Percentiles rank a stretch among this genome's conserved stretches.
Conservation (phyloP, 2,113 vertebrate species). For the Hymenochirus boettgeri region DNA sequence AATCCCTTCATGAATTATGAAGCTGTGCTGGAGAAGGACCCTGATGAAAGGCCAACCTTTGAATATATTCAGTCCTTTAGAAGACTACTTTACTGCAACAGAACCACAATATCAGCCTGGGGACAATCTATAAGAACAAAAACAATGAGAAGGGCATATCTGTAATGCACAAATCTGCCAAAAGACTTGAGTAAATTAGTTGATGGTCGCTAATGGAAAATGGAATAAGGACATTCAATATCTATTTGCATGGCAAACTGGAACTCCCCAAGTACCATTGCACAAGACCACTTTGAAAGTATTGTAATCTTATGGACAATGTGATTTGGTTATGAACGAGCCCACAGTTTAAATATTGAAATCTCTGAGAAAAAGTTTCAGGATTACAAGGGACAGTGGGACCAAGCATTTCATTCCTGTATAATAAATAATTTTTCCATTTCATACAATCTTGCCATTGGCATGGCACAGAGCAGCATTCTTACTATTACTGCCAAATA, state of each 20-base stretch:
- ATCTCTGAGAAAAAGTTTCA: slow-evolving; percentile 33
- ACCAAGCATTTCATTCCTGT: slow-evolving; percentile 66
- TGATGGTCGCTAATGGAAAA: slow-evolving; percentile 53
- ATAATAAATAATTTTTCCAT: slow-evolving; percentile 43
- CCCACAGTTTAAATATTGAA: slow-evolving; percentile 43
- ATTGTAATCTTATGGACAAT: slow-evolving; percentile 64
- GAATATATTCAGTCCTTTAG: slow-evolving; percentile 92
- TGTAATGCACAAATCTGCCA: slow-evolving; percentile 64
- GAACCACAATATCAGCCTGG: slow-evolving; percentile 96
- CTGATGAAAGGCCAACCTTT: slow-evolving; percentile 93
- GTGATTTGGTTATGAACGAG: slow-evolving; percentile 50
- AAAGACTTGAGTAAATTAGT: slow-evolving; percentile 57
- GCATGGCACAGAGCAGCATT: slow-evolving; percentile 2
- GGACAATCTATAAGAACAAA: slow-evolving; percentile 83
- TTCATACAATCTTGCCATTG: not conserved
- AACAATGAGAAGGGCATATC: slow-evolving; percentile 42
- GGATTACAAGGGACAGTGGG: slow-evolving; percentile 47
- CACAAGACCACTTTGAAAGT: slow-evolving; percentile 74
- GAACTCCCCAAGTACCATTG: slow-evolving; percentile 67
- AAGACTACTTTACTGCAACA: slow-evolving; percentile 96
- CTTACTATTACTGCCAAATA: not conserved
- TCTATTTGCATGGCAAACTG: slow-evolving; percentile 71
- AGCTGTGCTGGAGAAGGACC: slow-evolving; percentile 89
- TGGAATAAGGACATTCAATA: slow-evolving; percentile 54
- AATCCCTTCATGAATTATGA: slow-evolving; percentile 98